These are phyloP conservation scores for Monarcha castaneiventris DNA, from an alignment of 2,113 vertebrate genomes.

Conservation along the genomic window DNA sequence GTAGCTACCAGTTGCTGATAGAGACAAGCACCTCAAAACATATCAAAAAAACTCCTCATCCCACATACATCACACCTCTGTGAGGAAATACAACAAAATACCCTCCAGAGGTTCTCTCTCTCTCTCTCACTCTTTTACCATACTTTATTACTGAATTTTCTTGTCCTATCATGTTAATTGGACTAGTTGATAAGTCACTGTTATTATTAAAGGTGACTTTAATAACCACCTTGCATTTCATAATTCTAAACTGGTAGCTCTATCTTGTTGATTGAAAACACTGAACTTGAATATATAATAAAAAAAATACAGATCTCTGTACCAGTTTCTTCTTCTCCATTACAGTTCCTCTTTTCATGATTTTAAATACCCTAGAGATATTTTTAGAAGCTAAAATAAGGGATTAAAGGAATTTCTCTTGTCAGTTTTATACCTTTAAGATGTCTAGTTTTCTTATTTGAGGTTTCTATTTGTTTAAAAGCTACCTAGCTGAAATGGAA, in stretches of 20 bases:
- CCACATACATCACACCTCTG: not conserved
- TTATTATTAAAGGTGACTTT: not conserved
- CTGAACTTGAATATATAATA: not conserved
- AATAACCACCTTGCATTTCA: not conserved
- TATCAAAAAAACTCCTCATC: not conserved
- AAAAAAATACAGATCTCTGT: not conserved
- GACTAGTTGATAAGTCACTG: not conserved
- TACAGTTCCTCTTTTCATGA: not conserved
- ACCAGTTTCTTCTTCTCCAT: not conserved
- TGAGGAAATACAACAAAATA: not conserved
- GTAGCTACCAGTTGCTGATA: not conserved
- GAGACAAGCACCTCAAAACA: not conserved
- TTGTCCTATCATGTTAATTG: not conserved
- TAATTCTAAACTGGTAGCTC: not conserved
- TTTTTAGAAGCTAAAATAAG: conserved; percentile 6
- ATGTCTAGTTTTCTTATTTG: not conserved
- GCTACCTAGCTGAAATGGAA: not conserved
- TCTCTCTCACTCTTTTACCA: not conserved
- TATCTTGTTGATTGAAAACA: not conserved
- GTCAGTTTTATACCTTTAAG: not conserved
- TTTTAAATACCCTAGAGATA: not conserved
- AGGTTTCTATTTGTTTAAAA: conserved; percentile 24
- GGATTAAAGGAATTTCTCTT: conserved; percentile 13
- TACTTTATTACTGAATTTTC: not conserved
- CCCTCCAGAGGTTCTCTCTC: not conserved